phyloP scores from a whole-genome alignment of 2,797 vertebrate species.

The Geotrypetes seraphini region DNA sequence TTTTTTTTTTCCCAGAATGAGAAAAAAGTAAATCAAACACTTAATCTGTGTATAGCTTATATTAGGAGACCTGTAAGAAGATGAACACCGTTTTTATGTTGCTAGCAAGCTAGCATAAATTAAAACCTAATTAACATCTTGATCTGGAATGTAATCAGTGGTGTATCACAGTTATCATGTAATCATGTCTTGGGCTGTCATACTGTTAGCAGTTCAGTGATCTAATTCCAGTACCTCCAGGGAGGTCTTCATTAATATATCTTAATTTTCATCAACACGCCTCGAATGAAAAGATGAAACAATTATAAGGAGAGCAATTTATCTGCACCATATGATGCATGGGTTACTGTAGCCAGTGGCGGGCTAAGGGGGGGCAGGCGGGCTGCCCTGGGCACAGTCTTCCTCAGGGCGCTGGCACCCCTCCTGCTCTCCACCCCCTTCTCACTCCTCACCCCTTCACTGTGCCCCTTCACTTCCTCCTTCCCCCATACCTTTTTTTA shows the following conservation, averaged over 20 bases:
- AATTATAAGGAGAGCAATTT: neutral
- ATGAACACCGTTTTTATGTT: fast-evolving
- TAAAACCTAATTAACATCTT: constrained; percentile 5
- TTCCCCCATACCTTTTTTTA: no score
- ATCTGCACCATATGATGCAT: no score
- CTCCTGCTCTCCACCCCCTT: no score
- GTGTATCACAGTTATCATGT: neutral
- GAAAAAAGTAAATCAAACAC: no score
- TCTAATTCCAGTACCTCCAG: neutral
- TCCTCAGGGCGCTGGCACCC: no score
- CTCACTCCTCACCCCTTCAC: no score
- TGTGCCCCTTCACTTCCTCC: no score
- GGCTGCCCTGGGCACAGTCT: no score
- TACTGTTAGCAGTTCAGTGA: neutral
- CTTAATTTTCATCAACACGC: neutral
- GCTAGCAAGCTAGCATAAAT: constrained; percentile 1
- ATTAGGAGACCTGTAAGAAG: neutral
- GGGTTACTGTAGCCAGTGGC: no score
- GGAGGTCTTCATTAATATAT: neutral
- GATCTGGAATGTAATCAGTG: constrained; percentile 1
- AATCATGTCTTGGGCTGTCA: neutral
- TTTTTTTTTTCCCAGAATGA: no score
- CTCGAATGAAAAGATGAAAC: neutral
- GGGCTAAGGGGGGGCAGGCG: no score
- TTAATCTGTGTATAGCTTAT: neutral